Evolutionary conservation across 2,113 vertebrate genomes (phyloP).

Genomic region (Hydropotes inermis): DNA sequence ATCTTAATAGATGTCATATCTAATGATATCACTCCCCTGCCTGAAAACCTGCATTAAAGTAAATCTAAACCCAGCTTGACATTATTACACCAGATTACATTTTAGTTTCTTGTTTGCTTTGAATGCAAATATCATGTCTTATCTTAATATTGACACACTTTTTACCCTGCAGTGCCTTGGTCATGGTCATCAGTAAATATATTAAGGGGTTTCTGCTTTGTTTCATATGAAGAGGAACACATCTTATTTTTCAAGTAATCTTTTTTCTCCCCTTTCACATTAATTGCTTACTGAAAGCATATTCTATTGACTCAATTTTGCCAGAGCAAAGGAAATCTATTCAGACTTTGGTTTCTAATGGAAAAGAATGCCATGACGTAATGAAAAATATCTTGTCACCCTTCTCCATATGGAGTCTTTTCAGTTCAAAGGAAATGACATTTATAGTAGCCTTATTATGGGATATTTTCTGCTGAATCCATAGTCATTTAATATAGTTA

Average conservation of each 20-base stretch:
- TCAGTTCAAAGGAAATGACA: not conserved
- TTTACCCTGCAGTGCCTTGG: not conserved
- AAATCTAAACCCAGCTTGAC: not conserved
- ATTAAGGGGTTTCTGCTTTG: not conserved
- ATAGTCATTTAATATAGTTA: not conserved
- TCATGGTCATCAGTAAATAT: not conserved
- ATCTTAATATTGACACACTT: not conserved
- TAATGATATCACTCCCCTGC: not conserved
- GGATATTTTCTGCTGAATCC: conserved; percentile 41
- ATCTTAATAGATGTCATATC: not conserved
- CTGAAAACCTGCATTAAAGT: not conserved
- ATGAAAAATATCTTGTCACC: not conserved
- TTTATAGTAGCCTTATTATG: conserved; percentile 2
- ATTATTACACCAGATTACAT: not conserved
- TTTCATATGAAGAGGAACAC: not conserved
- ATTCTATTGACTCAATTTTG: not conserved
- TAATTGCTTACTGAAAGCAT: not conserved
- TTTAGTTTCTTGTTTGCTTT: not conserved
- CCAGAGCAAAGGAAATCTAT: not conserved
- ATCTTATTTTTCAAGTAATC: not conserved
- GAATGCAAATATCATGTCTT: not conserved
- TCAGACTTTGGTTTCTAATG: conserved; percentile 25
- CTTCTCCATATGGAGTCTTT: not conserved
- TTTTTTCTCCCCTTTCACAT: not conserved
- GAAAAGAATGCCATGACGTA: not conserved